Conservation (phyloP, 1,140 invertebrate species). For the Drosophila elegans region DNA sequence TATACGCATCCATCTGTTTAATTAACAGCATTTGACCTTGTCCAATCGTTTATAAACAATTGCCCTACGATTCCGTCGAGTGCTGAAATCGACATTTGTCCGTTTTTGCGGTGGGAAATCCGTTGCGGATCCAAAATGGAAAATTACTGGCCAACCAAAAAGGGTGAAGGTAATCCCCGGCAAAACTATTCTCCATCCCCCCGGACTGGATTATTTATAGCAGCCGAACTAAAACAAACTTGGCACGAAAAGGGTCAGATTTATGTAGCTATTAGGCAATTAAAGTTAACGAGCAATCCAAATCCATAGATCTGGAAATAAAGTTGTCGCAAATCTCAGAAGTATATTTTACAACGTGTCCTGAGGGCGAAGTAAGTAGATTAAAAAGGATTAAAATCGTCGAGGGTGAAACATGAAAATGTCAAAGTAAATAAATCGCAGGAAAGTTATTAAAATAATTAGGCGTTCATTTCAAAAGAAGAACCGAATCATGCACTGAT, state of each 20-base stretch:
- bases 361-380: conserved; percentile 6
- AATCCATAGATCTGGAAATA: neutral
- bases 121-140: conserved; percentile 17
- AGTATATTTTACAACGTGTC: neutral
- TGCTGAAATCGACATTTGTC: conserved; percentile 33
- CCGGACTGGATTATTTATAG: conserved; percentile 22
- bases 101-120: conserved; percentile 23
- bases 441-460: too few species aligned
- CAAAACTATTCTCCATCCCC: conserved; percentile 30
- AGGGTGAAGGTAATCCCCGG: conserved; percentile 39
- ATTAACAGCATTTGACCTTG: conserved; percentile 61
- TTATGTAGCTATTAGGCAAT: conserved; percentile 33
- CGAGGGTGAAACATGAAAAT: neutral
- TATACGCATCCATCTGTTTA: conserved; percentile 44
- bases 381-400: conserved; percentile 16
- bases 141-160: conserved; percentile 7
- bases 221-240: conserved; percentile 14
- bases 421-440: too few species aligned
- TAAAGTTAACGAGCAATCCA: conserved; percentile 31
- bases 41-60: conserved; percentile 60
- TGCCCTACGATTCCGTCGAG: conserved; percentile 12
- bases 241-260: conserved; percentile 6
- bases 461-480: too few species aligned
- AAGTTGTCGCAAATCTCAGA: conserved; percentile 15
- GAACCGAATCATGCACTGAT: too few species aligned